phyloP scores from a whole-genome alignment of 2,888 invertebrate species.

The Diploptera punctata region DNA sequence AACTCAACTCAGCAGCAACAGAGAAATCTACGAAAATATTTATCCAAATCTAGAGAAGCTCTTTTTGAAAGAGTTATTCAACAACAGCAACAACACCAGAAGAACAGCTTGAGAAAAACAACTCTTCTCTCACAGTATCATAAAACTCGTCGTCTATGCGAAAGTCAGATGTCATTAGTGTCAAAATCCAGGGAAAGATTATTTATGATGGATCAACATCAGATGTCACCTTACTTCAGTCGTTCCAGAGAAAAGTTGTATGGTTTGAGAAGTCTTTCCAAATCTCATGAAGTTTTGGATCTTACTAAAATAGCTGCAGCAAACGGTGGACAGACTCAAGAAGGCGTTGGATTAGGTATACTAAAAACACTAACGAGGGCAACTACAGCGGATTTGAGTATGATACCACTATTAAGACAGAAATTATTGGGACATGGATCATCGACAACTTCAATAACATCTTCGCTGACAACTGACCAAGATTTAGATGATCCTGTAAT shows the following conservation, averaged over 20 bases:
- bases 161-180: constrained; percentile 58
- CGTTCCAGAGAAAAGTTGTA: constrained; percentile 58
- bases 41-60: constrained; percentile 61
- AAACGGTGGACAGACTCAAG: neutral
- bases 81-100: constrained; percentile 51
- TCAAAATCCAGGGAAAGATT: constrained; percentile 49
- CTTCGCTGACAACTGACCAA: neutral
- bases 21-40: constrained; percentile 52
- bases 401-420: constrained; percentile 30
- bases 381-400: constrained; percentile 42
- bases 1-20: constrained; percentile 42
- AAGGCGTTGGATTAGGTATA: constrained; percentile 25
- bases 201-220: constrained; percentile 48
- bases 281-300: constrained; percentile 59
- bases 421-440: constrained; percentile 15
- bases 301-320: constrained; percentile 51
- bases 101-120: constrained; percentile 41
- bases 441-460: constrained; percentile 36
- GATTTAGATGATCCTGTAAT: neutral
- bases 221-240: constrained; percentile 42
- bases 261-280: constrained; percentile 57
- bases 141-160: constrained; percentile 52
- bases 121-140: constrained; percentile 43
- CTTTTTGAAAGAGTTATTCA: constrained; percentile 58
- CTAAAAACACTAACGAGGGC: constrained; percentile 41